Evolutionary conservation across 2,888 invertebrate genomes (phyloP).

Genomic region (Drosophila percnosoma): DNA sequence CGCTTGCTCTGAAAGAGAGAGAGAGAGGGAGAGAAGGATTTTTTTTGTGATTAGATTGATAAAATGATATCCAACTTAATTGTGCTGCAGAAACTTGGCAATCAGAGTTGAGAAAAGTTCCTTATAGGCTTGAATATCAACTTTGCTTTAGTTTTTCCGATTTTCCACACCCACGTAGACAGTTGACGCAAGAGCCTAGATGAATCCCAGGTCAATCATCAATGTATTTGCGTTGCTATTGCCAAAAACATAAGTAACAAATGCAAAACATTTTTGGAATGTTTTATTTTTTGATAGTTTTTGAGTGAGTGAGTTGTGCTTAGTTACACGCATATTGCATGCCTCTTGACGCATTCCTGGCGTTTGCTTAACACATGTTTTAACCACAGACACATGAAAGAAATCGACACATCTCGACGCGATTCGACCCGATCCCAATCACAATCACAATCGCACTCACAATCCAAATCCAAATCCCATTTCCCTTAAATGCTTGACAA

Average conservation of each 20-base stretch:
- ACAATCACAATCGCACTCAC: background rate
- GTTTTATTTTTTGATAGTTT: background rate
- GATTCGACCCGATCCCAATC: conserved; percentile 8
- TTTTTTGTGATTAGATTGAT: background rate
- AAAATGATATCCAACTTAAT: background rate
- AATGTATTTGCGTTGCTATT: background rate
- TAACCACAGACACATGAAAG: background rate
- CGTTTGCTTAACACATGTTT: conserved; percentile 69
- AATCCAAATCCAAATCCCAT: conserved; percentile 50
- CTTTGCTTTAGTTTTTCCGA: background rate
- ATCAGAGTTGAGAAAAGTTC: background rate
- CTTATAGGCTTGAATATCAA: background rate
- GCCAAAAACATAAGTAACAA: background rate
- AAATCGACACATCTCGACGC: background rate
- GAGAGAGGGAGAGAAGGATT: background rate
- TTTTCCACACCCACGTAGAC: background rate
- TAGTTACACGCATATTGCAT: conserved; percentile 25
- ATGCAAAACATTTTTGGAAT: background rate
- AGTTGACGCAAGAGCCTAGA: background rate
- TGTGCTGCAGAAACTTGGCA: background rate
- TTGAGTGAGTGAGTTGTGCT: conserved; percentile 4
- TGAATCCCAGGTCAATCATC: background rate
- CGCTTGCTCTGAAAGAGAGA: conserved; percentile 71
- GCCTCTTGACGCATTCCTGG: conserved; percentile 42
- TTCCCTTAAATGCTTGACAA: conserved; percentile 69